Percentiles rank a stretch among this genome's conserved stretches.
Evolutionary conservation across 1,140 invertebrate genomes (phyloP).

Genomic region (Drosophila sechellia): DNA sequence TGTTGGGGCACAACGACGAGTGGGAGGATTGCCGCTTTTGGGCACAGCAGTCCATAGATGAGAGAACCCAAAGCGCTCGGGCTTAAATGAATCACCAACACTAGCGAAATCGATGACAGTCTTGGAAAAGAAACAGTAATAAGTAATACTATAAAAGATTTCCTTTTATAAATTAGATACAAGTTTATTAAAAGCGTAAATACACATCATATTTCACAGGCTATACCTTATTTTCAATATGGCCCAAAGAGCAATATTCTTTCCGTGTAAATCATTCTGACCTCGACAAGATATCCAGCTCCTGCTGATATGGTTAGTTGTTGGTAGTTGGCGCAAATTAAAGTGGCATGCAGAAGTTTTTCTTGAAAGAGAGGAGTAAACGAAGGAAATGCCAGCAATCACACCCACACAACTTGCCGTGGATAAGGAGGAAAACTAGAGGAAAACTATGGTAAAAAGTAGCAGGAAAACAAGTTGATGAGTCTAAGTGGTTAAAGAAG

Average conservation of each 20-base stretch:
- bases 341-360: constrained; percentile 58
- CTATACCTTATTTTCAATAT: background rate
- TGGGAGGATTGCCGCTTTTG: constrained; percentile 3
- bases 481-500: constrained; percentile 66
- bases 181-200: background rate
- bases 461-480: constrained; percentile 63
- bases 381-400: constrained; percentile 46
- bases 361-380: constrained; percentile 21
- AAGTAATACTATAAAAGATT: background rate
- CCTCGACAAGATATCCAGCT: background rate
- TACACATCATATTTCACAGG: background rate
- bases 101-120: background rate
- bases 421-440: constrained; percentile 10
- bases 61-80: background rate
- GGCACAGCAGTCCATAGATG: constrained; percentile 2
- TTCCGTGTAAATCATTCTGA: constrained; percentile 1
- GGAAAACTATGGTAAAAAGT: constrained; percentile 35
- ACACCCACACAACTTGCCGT: constrained; percentile 32
- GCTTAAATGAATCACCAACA: constrained; percentile 21
- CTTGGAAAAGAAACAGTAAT: background rate
- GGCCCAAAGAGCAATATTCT: background rate
- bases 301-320: constrained; percentile 22
- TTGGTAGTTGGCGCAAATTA: constrained; percentile 55
- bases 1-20: background rate
- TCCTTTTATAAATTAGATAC: no score